Evolutionary conservation across 2,113 vertebrate species (phyloP), one percentile per base, ranked within the genome.

Genomic region (Pedionomus torquatus): DNA sequence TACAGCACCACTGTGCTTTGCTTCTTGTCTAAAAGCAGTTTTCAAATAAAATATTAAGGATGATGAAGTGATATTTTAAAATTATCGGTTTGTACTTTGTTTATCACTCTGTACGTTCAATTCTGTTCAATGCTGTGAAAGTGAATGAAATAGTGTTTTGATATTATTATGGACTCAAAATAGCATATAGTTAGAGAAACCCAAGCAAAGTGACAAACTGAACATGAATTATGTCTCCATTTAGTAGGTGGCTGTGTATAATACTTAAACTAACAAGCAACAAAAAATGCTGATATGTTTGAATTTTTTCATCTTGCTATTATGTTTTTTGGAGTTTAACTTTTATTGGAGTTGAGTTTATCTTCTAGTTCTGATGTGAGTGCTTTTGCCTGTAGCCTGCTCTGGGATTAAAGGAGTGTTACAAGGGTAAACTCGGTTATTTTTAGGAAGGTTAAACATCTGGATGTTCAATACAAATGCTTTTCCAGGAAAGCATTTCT

Each of bases 361-460:
- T 84, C 51, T 18, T 60, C 35, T 74, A 11, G 52, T 90, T 93
- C 39, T 91, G 46, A 58, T 85, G 37, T 33, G 61, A 90, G 44
- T 63, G 31, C 37, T 92, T 57, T 72, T 95, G 93, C 69, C 61
- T 86, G 24, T 75, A 58, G 58, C 60, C 51, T 66, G n/a, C 86
- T 87, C 52, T 95, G 92, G 37, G 87, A 82, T 94, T 54, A 21
- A 35, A 41, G 17, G 28, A 81, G 49, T 10, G 15, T 90, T 96
- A 26, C 55, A 74, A 37, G 86, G 44, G 86, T 95, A 68, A 87
- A 72, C 25, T 54, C 2, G 4, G 30, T 83, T 94, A 79, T 88
- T 93, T 95, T 95, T 95, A 89, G 86, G 83, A 65, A 65, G 57
- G 60, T 95, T 94, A 63, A 90, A 88, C 46, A 77, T 70, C 63